Conservation (phyloP, 2,797 vertebrate genomes). For the Champsocephalus esox region DNA sequence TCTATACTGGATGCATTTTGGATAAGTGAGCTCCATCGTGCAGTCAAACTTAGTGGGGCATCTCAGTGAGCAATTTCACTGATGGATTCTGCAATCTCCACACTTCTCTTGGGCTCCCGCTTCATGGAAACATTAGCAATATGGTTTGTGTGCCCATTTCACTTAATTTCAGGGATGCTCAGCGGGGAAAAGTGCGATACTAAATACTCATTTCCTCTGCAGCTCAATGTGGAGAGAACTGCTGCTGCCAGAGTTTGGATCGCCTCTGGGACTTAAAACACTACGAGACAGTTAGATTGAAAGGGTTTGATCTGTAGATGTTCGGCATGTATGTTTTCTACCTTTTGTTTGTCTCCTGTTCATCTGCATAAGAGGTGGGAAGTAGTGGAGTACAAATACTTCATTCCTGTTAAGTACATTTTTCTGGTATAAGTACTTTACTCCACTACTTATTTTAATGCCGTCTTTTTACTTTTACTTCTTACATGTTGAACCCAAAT, state of each 20-base stretch:
- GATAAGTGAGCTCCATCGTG: constrained; percentile 59
- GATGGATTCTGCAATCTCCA: constrained; percentile 64
- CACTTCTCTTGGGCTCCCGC: constrained; percentile 47
- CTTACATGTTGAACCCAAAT: too few species aligned
- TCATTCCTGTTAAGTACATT: too few species aligned
- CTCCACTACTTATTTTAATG: too few species aligned
- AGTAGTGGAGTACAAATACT: too few species aligned
- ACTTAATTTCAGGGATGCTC: constrained; percentile 60
- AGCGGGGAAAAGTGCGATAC: constrained; percentile 26
- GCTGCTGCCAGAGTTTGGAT: constrained; percentile 6
- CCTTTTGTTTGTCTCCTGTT: background rate
- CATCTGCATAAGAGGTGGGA: background rate
- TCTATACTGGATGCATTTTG: constrained; percentile 55
- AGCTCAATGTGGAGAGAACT: constrained; percentile 20
- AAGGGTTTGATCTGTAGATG: background rate
- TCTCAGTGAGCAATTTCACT: constrained; percentile 67
- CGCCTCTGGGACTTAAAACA: background rate
- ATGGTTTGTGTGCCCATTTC: constrained; percentile 65
- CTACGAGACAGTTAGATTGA: background rate
- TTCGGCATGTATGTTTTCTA: background rate
- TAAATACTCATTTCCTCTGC: constrained; percentile 31
- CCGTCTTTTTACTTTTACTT: too few species aligned
- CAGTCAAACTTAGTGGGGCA: constrained; percentile 62
- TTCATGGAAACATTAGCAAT: constrained; percentile 63
- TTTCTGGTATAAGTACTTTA: too few species aligned